These are phyloP conservation scores for Trichopoda pennipes DNA, from an alignment of 2,888 invertebrate genomes.

Conservation along the genomic window DNA sequence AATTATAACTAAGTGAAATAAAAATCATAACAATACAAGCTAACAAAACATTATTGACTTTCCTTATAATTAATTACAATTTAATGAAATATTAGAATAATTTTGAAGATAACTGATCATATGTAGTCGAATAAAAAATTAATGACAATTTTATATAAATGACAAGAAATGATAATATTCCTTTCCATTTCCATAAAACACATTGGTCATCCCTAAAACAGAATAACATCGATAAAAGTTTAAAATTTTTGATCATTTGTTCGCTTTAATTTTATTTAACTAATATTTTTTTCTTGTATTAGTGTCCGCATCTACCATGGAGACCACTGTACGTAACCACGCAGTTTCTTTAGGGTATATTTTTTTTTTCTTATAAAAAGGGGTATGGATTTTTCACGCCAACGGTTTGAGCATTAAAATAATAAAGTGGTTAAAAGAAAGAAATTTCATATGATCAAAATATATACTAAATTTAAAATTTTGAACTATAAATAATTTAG, in stretches of 20 bases:
- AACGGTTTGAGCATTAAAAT: background rate
- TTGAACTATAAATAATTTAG: background rate
- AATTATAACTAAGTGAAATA: background rate
- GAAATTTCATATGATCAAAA: conserved; percentile 22
- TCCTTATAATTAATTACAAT: conserved; percentile 51
- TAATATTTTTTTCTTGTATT: conserved; percentile 48
- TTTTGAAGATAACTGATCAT: conserved; percentile 7
- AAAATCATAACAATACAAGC: conserved; percentile 27
- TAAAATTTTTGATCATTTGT: conserved; percentile 54
- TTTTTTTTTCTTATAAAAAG: conserved; percentile 51
- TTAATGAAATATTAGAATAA: conserved; percentile 27
- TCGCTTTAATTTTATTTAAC: background rate
- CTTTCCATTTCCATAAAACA: conserved; percentile 55
- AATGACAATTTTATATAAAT: conserved; percentile 26
- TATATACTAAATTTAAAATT: background rate
- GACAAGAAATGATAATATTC: conserved; percentile 16
- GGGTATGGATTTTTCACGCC: background rate
- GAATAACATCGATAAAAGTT: conserved; percentile 22
- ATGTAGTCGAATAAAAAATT: conserved; percentile 24
- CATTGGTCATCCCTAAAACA: conserved; percentile 45
- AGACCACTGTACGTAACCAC: conserved; percentile 81
- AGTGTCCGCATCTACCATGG: conserved; percentile 81
- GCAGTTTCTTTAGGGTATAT: conserved; percentile 70
- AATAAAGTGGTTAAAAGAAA: background rate
- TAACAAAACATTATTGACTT: conserved; percentile 68